A percentile compares a stretch with the other conserved stretches of the same genome.
phyloP scores from a whole-genome alignment of 1,140 invertebrate species.

The Caerostris extrusa region DNA sequence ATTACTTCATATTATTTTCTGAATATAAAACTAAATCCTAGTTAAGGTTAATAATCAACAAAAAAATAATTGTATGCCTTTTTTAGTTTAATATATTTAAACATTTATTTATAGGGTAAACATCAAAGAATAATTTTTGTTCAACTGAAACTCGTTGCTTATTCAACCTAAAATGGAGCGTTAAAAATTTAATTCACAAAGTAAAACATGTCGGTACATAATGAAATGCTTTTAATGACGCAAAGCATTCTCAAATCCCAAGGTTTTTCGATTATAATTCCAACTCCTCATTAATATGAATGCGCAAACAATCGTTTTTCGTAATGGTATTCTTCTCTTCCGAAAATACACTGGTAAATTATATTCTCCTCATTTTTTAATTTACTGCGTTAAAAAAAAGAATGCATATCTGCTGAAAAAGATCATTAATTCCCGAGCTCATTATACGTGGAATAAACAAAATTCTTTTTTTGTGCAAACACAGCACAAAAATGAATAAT shows the following conservation, averaged over 20 bases:
- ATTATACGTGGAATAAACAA: constrained; percentile 43
- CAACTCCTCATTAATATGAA: constrained; percentile 15
- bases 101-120: too few relatives aligned
- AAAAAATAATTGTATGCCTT: too few relatives aligned
- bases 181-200: background rate
- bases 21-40: too few relatives aligned
- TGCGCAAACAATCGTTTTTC: background rate
- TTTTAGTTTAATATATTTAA: too few relatives aligned
- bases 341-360: constrained; percentile 21
- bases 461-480: background rate
- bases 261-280: constrained; percentile 3
- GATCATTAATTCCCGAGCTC: constrained; percentile 58
- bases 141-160: too few relatives aligned
- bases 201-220: background rate
- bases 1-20: too few relatives aligned
- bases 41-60: too few relatives aligned
- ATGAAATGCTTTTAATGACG: constrained; percentile 1
- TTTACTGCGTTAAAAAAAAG: constrained; percentile 26
- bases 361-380: constrained; percentile 26
- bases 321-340: constrained; percentile 32
- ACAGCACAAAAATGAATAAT: constrained; percentile 35
- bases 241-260: background rate
- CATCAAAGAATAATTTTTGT: too few relatives aligned
- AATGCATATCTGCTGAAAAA: constrained; percentile 42
- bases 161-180: too few relatives aligned